Evolutionary conservation across 2,888 invertebrate species (phyloP).

Genomic region (Phaedon cochleariae): DNA sequence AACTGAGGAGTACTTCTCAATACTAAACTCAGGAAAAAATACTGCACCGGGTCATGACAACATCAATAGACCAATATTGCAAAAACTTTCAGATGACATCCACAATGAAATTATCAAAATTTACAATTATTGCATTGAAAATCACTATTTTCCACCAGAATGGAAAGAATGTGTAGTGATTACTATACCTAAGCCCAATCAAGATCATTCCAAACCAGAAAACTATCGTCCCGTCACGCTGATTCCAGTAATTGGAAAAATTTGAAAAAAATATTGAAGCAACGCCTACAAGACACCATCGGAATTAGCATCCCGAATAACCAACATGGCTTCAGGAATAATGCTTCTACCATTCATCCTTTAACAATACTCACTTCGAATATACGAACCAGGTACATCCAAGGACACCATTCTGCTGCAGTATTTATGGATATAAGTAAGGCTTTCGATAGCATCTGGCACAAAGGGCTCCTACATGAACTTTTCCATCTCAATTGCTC

Average conservation of each 20-base stretch:
- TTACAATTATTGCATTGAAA: constrained; percentile 9
- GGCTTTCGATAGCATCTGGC: constrained; percentile 21
- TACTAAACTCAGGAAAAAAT: constrained; percentile 5
- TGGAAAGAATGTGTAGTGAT: constrained; percentile 15
- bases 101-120: too few species aligned
- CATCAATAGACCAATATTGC: too few species aligned
- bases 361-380: not conserved
- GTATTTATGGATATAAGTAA: constrained; percentile 1
- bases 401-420: not conserved
- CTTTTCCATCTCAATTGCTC: too few species aligned
- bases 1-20: not conserved
- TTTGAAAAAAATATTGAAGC: constrained; percentile 4
- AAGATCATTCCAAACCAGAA: not conserved
- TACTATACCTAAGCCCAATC: constrained; percentile 11
- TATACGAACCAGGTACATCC: not conserved
- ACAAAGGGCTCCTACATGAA: constrained; percentile 10
- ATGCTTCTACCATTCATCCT: not conserved
- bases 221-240: constrained; percentile 18
- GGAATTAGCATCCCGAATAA: not conserved
- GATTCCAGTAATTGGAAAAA: constrained; percentile 17
- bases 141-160: constrained; percentile 5
- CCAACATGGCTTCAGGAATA: not conserved
- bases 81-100: too few species aligned
- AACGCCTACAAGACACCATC: not conserved
- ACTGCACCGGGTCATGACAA: constrained; percentile 12